phyloP scores from a whole-genome alignment of 2,888 invertebrate genomes.

The Ornithoptera alexandrae region DNA sequence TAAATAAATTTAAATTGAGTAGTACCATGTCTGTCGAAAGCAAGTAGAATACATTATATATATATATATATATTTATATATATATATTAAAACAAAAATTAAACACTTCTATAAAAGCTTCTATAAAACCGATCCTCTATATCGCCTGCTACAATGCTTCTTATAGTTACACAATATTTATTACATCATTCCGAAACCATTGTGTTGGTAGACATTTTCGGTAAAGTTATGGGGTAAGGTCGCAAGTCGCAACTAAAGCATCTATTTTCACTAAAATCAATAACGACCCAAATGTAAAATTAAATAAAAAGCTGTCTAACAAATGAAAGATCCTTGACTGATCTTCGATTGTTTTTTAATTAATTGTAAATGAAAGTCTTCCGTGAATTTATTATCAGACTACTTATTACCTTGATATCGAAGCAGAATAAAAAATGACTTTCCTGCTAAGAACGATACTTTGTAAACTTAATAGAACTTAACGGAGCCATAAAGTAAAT shows the following conservation, averaged over 20 bases:
- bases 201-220: constrained; percentile 25
- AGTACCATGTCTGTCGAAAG: too few relatives aligned
- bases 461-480: background rate
- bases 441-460: background rate
- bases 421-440: background rate
- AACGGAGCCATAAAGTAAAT: too few relatives aligned
- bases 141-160: background rate
- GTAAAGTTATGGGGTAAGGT: constrained; percentile 24
- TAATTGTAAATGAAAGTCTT: constrained; percentile 2
- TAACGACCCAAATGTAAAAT: constrained; percentile 10
- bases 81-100: too few relatives aligned
- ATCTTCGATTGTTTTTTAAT: constrained; percentile 11
- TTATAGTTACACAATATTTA: constrained; percentile 14
- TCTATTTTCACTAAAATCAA: constrained; percentile 23
- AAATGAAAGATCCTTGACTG: background rate
- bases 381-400: background rate
- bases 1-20: too few relatives aligned
- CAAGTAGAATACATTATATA: too few relatives aligned
- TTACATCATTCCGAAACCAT: constrained; percentile 11
- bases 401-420: constrained; percentile 2
- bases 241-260: constrained; percentile 21
- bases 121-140: background rate
- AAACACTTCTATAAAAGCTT: background rate
- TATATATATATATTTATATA: too few relatives aligned
- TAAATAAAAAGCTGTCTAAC: constrained; percentile 6